phyloP scores from a whole-genome alignment of 1,140 invertebrate genomes.

The Stegodyphus mimosarum region DNA sequence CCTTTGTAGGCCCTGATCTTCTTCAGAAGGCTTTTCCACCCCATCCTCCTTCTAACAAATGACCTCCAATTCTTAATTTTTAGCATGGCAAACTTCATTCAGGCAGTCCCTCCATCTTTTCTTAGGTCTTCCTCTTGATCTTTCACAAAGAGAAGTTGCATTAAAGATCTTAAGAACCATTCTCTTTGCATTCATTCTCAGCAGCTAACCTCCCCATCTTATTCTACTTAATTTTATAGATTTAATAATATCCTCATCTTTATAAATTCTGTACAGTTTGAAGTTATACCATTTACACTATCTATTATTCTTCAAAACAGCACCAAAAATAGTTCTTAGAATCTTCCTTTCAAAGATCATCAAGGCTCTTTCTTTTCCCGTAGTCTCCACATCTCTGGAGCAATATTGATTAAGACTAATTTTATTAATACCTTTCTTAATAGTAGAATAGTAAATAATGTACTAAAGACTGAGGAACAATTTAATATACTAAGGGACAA shows the following conservation, averaged over 20 bases:
- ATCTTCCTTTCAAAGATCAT: no score
- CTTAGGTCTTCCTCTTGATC: conserved; percentile 1
- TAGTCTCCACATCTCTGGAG: no score
- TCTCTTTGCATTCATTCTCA: conserved; percentile 14
- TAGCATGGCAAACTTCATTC: not conserved
- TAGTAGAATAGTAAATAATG: no score
- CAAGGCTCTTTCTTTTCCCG: no score
- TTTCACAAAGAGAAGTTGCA: not conserved
- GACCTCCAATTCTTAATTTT: no score
- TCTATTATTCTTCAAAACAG: no score
- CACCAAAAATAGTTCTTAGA: no score
- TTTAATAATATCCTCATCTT: not conserved
- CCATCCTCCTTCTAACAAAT: not conserved
- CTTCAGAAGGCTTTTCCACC: conserved; percentile 1
- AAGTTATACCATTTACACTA: not conserved
- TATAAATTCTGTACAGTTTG: not conserved
- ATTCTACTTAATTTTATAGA: conserved; percentile 12
- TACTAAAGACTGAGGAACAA: no score
- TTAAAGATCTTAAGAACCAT: conserved; percentile 5
- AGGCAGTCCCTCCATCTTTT: conserved; percentile 1
- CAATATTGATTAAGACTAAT: no score
- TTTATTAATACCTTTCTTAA: no score
- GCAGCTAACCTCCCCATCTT: not conserved
- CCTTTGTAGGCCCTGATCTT: conserved; percentile 7
- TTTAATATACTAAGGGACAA: no score